phyloP scores from a whole-genome alignment of 1,140 invertebrate genomes.

The Drosophila sulfurigaster region DNA sequence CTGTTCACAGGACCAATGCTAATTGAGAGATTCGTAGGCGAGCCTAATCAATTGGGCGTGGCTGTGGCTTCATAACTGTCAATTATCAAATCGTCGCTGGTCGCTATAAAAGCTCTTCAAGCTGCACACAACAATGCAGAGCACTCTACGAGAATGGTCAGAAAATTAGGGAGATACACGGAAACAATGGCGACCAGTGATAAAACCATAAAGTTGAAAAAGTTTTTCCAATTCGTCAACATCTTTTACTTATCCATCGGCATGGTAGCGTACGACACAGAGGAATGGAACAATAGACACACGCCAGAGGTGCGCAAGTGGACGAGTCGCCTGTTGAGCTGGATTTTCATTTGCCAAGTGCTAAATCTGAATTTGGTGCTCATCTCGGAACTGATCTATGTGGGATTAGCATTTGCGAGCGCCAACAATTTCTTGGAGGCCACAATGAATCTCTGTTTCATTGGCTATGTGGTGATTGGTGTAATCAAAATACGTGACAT shows the following conservation, averaged over 20 bases:
- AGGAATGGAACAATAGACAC: not conserved
- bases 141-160: not conserved
- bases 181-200: not conserved
- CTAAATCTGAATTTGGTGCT: slow-evolving; percentile 65
- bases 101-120: slow-evolving; percentile 31
- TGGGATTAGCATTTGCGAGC: slow-evolving; percentile 57
- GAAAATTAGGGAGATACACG: slow-evolving; percentile 2
- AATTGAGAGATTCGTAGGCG: slow-evolving; percentile 70
- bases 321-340: slow-evolving; percentile 28
- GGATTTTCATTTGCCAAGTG: slow-evolving; percentile 50
- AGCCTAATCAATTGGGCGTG: slow-evolving; percentile 62
- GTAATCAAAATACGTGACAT: slow-evolving; percentile 71
- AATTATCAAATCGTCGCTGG: slow-evolving; percentile 64
- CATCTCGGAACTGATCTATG: slow-evolving; percentile 63
- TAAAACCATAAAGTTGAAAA: slow-evolving; percentile 20
- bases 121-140: not conserved
- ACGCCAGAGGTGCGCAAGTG: not conserved
- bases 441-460: slow-evolving; percentile 73
- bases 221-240: slow-evolving; percentile 60
- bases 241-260: slow-evolving; percentile 68
- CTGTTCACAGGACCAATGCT: slow-evolving; percentile 61
- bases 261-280: slow-evolving; percentile 61
- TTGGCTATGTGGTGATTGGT: slow-evolving; percentile 70
- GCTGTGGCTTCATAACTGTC: slow-evolving; percentile 29
- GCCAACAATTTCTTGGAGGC: slow-evolving; percentile 72